Base-by-base conservation (phyloP, 1,140 invertebrate genomes). In the Drosophila pallidifrons region DNA sequence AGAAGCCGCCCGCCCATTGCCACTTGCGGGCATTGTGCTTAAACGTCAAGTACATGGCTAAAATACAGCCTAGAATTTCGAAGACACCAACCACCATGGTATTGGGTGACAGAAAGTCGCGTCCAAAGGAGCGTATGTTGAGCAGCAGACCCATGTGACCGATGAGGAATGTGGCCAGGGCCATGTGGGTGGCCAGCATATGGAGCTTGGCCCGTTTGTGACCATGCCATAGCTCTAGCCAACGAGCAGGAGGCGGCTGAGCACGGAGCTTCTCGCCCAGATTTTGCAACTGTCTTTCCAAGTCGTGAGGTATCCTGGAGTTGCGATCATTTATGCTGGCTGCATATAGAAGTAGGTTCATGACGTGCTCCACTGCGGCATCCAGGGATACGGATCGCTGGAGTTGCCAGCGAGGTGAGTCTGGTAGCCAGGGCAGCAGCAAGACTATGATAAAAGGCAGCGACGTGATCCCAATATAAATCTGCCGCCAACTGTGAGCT, bases 371-470 rank as follows among this genome's bases (percentile, higher is more conserved):
- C 1, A 89, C 10, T 7, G 79, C 78, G 16, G 59, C 38, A 28
- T 60, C 43, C 51, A 71, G 76, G 38, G 80, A 59, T 11, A 67
- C 67, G 0, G 55, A 47, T 45, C 75, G 75, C 45, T 91, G 79
- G n/a, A 93, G 77, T 46, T 91, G 79, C 93, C 93, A 93, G 38
- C 92, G 81, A 0, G 93, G 93, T n/a, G 93, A 86, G 25, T 93
- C 92, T 0, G 93, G 93, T 10, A 93, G 83, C 92, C 91, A 93
- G 30, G 86, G 90, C 13, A 92, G 75, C 2, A 93, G 81, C 20
- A 93, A 49, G 4, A 92, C 81, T 16, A 93, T 76, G 3, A 89
- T 30, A 13, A 93, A 41, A 0, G 92, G 88, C 15, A 92, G 90
- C 10, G 91, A 78, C 8, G 91, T 92, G 0, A 93, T 92, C 5